Evolutionary conservation across 2,888 invertebrate genomes (phyloP), one percentile per base, ranked within the genome.

Genomic region (Mellilla xanthometata): DNA sequence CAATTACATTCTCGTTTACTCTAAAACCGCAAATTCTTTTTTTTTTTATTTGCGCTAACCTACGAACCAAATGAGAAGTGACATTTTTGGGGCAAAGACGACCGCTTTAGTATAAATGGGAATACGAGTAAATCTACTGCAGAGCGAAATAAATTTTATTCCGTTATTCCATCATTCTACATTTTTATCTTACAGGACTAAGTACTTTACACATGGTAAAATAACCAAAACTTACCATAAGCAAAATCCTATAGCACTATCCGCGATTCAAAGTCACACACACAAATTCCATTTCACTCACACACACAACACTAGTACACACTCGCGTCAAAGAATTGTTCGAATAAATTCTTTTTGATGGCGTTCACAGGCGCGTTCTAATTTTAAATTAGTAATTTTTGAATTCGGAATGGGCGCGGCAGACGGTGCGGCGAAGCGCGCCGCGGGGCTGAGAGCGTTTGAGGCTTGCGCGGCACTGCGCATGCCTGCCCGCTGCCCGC

Each of bases 401-500:
- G 46, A 49, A 58, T 59, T 58, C 49, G 54, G 50, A 58, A 40
- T 45, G 76, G 73, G 75, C 69, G 79, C 79, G 81, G 81, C 66
- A 22, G 58, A 58, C 62, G 69, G 66, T 75, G 73, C 85, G 80
- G 72, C 80, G 73, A 74, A 69, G 70, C 76, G 68, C 71, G 65
- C 68, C 78, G 77, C 69, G 65, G 51, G 65, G 77, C 86, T 83
- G 82, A 68, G 69, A 72, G 75, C 69, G 64, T 78, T 75, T 79
- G 79, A 76, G 65, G 66, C 65, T 64, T 64, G 53, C 56, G 26
- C 26, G 38, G 47, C 53, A 71, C 74, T 87, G 87, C 87, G 87
- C 87, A 88, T 82, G 81, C 66, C 61, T 76, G 68, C 63, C 72
- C 84, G 84, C 85, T 6, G 6, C 15, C 15, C 3, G 85, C 86